These are phyloP conservation scores for Clitarchus hookeri DNA, from an alignment of 2,888 invertebrate species.

Conservation along the genomic window DNA sequence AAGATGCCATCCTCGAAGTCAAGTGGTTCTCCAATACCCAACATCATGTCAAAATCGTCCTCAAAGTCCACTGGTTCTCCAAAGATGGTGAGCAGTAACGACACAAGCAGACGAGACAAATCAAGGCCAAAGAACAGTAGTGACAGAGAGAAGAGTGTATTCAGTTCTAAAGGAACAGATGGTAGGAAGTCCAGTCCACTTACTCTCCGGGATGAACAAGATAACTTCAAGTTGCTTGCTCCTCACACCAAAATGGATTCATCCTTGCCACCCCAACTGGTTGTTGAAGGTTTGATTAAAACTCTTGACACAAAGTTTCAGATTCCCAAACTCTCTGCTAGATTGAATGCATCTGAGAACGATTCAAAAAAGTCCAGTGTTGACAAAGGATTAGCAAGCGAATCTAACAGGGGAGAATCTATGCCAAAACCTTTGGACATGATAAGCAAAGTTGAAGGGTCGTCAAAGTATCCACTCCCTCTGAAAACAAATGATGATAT, in stretches of 20 bases:
- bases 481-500: constrained; percentile 34
- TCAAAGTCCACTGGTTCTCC: constrained; percentile 61
- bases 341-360: constrained; percentile 50
- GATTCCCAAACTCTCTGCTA: constrained; percentile 79
- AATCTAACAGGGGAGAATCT: constrained; percentile 27
- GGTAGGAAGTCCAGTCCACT: constrained; percentile 71
- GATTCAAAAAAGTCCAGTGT: constrained; percentile 47
- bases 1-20: constrained; percentile 49
- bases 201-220: constrained; percentile 60
- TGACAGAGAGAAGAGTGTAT: constrained; percentile 61
- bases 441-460: constrained; percentile 31
- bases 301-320: constrained; percentile 82
- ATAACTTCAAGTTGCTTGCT: constrained; percentile 64
- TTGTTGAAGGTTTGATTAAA: constrained; percentile 77
- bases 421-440: constrained; percentile 32
- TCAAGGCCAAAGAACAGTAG: constrained; percentile 63
- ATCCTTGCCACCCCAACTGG: constrained; percentile 61
- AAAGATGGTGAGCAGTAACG: constrained; percentile 60
- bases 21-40: constrained; percentile 47
- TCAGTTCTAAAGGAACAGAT: constrained; percentile 56
- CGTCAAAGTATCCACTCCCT: constrained; percentile 33
- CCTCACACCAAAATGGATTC: constrained; percentile 60
- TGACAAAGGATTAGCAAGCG: constrained; percentile 29
- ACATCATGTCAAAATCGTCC: constrained; percentile 36
- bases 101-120: constrained; percentile 66